Percentiles rank a stretch among this genome's conserved stretches.
Evolutionary conservation across 2,888 invertebrate genomes (phyloP).

Genomic region (Hermaeophaga mercurialis): DNA sequence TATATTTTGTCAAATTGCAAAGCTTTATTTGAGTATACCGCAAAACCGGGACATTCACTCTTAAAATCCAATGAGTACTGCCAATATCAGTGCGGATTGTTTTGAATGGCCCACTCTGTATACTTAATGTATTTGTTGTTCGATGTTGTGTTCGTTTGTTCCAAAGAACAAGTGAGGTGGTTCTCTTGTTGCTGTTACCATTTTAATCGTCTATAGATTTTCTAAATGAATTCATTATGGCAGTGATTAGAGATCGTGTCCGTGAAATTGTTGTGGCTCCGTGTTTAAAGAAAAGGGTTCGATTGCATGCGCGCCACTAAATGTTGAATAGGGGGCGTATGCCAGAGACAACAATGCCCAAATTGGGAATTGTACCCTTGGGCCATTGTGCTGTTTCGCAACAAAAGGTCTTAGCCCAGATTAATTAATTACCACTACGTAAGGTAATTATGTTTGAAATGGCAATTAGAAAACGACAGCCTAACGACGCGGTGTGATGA

Average conservation of each 20-base stretch:
- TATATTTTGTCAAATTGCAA: too few relatives aligned
- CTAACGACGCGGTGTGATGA: neutral
- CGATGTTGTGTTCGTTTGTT: too few relatives aligned
- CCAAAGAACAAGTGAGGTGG: too few relatives aligned
- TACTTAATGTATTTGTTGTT: too few relatives aligned
- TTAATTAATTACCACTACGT: conserved; percentile 1
- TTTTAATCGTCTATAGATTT: too few relatives aligned
- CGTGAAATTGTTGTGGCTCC: neutral
- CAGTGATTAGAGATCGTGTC: neutral
- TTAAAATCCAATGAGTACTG: too few relatives aligned
- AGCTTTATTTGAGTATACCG: too few relatives aligned
- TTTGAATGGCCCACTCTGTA: too few relatives aligned
- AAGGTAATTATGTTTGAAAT: neutral
- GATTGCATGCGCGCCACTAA: neutral
- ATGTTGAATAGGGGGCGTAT: neutral
- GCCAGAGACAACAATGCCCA: neutral
- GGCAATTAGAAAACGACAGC: conserved; percentile 1
- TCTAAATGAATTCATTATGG: too few relatives aligned
- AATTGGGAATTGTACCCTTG: neutral
- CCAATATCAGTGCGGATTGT: too few relatives aligned
- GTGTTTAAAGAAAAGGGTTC: neutral
- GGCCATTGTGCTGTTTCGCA: neutral
- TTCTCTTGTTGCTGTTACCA: too few relatives aligned
- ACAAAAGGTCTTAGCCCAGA: conserved; percentile 2
- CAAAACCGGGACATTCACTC: too few relatives aligned